Percentiles rank a stretch among this genome's conserved stretches.
Conservation (phyloP, 1,140 invertebrate genomes). For the Drosophila funebris region DNA sequence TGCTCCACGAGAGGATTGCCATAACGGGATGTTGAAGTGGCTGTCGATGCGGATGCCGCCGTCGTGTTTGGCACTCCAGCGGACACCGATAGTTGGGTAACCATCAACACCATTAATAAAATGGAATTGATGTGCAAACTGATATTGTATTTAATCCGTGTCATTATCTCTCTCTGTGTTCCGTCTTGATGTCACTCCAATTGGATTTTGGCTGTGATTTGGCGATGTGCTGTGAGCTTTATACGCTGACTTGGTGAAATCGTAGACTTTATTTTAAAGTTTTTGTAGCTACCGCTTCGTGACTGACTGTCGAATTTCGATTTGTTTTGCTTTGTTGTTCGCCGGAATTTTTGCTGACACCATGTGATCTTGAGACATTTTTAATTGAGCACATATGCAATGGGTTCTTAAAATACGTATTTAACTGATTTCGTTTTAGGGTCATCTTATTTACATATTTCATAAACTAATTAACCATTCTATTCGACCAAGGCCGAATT, state of each 20-base stretch:
- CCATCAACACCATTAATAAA: slow-evolving; percentile 46
- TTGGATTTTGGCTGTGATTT: slow-evolving; percentile 48
- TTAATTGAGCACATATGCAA: slow-evolving; percentile 49
- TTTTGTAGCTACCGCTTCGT: slow-evolving; percentile 53
- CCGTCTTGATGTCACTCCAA: slow-evolving; percentile 20
- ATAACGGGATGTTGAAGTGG: slow-evolving; percentile 5
- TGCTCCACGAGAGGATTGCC: slow-evolving; percentile 55
- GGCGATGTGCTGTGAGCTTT: slow-evolving; percentile 44
- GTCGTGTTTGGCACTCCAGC: slow-evolving; percentile 7
- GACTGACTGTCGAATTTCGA: slow-evolving; percentile 65
- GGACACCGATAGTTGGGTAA: slow-evolving; percentile 30
- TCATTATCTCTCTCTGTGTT: slow-evolving; percentile 44
- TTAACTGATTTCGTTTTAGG: slow-evolving; percentile 52
- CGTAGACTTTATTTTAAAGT: slow-evolving; percentile 50
- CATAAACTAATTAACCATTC: slow-evolving; percentile 13
- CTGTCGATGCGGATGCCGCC: slow-evolving; percentile 3
- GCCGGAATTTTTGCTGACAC: slow-evolving; percentile 70
- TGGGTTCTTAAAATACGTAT: slow-evolving; percentile 18
- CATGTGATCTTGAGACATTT: slow-evolving; percentile 76
- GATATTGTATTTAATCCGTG: slow-evolving; percentile 23
- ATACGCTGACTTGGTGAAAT: slow-evolving; percentile 76
- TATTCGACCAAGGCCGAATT: slow-evolving; percentile 51
- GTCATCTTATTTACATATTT: slow-evolving; percentile 46
- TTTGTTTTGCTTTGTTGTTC: slow-evolving; percentile 54
- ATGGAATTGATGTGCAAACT: slow-evolving; percentile 22